Conservation (phyloP, 1,140 invertebrate species). For the Pogonus chalceus region DNA sequence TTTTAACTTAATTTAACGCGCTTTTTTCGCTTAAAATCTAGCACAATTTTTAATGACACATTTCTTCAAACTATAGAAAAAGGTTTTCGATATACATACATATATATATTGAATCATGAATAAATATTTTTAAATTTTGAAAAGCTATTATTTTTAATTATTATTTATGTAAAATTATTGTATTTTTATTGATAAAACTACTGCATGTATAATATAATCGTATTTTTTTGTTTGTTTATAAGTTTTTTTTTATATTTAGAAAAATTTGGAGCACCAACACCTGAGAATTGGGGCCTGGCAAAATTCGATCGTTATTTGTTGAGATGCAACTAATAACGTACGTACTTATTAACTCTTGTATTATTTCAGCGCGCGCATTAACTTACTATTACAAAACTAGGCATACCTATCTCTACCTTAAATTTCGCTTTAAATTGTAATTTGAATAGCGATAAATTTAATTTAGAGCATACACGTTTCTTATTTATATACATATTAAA, state of each 20-base stretch:
- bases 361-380: neutral
- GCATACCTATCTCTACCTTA: neutral
- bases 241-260: too few relatives aligned
- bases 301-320: neutral
- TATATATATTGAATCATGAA: neutral
- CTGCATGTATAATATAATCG: too few relatives aligned
- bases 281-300: constrained; percentile 3
- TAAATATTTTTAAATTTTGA: neutral
- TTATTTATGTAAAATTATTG: neutral
- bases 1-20: neutral
- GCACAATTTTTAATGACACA: neutral
- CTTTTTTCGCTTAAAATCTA: neutral
- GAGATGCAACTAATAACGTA: neutral
- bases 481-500: constrained; percentile 1
- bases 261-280: neutral
- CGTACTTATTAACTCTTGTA: too few relatives aligned
- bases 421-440: neutral
- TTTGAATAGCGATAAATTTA: neutral
- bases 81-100: neutral
- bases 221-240: too few relatives aligned
- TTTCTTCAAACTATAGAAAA: neutral
- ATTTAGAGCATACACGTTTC: neutral
- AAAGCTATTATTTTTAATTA: neutral
- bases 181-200: too few relatives aligned
- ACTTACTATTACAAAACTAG: neutral